phyloP scores from a whole-genome alignment of 2,888 invertebrate species.

The Acanthacorydalis orientalis region DNA sequence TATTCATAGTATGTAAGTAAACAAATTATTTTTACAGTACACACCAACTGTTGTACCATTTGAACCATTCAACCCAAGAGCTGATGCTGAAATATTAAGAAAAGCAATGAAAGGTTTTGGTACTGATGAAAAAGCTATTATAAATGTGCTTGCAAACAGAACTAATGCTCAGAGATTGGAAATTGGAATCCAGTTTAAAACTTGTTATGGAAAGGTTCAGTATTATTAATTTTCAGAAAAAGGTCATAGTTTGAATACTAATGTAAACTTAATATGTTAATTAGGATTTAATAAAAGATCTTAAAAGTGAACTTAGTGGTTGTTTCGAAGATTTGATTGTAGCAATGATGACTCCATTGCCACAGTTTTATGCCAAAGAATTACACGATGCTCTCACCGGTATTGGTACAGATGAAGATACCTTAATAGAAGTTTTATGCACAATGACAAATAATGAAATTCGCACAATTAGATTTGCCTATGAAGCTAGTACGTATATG shows the following conservation, averaged over 20 bases:
- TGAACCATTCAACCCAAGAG: conserved; percentile 60
- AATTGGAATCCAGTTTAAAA: conserved; percentile 67
- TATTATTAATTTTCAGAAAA: background rate
- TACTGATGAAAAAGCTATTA: conserved; percentile 80
- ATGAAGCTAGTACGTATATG: conserved; percentile 49
- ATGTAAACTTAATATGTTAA: conserved; percentile 7
- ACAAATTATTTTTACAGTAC: conserved; percentile 30
- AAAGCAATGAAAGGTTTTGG: conserved; percentile 88
- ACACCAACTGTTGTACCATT: conserved; percentile 60
- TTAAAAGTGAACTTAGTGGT: conserved; percentile 79
- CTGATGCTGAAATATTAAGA: conserved; percentile 65
- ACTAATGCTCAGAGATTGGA: conserved; percentile 74
- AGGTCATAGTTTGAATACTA: background rate
- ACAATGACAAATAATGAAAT: conserved; percentile 76
- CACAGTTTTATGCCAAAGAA: conserved; percentile 70
- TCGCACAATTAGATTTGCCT: conserved; percentile 58
- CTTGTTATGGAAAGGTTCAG: conserved; percentile 68
- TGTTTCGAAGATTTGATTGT: conserved; percentile 71
- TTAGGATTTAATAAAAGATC: conserved; percentile 59
- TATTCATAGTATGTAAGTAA: no score
- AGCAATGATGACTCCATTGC: conserved; percentile 69
- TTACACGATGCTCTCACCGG: conserved; percentile 72
- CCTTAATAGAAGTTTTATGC: conserved; percentile 76
- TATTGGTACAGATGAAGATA: conserved; percentile 69
- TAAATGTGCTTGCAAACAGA: conserved; percentile 65